Percentiles rank a stretch among this genome's conserved stretches.
Evolutionary conservation across 30 jellyfish, hydroid and myxozoan genomes (phyloP).

Genomic region (Haliclystus octoradiatus): DNA sequence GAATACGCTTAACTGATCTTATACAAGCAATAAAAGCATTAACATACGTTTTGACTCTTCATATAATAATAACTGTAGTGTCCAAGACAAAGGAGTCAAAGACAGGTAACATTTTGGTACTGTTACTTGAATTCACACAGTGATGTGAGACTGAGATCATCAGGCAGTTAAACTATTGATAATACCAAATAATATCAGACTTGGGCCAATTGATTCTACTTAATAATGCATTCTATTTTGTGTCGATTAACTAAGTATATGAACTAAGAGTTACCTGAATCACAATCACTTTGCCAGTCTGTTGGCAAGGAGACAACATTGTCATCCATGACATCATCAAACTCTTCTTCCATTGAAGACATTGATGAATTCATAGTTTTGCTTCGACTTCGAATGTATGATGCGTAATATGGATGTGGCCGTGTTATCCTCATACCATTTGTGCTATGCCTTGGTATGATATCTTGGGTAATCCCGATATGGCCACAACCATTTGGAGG

Average conservation of each 20-base stretch:
- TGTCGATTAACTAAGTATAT: too few species aligned
- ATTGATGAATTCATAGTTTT: conserved; percentile 23
- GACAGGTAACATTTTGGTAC: too few species aligned
- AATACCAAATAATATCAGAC: too few species aligned
- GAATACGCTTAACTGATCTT: too few species aligned
- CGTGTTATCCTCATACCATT: background rate
- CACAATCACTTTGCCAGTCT: conserved; percentile 70
- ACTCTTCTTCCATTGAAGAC: conserved; percentile 69
- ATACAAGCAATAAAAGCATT: too few species aligned
- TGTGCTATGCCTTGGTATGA: background rate
- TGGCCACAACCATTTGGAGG: background rate
- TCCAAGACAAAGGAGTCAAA: too few species aligned
- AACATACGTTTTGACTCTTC: background rate
- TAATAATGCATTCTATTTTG: too few species aligned
- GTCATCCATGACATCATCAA: conserved; percentile 50
- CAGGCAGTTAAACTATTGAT: too few species aligned
- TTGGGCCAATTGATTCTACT: too few species aligned
- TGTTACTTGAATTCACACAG: too few species aligned
- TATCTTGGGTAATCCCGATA: background rate
- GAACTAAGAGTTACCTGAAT: conserved; percentile 77
- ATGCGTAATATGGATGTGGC: conserved; percentile 57
- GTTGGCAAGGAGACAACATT: conserved; percentile 27
- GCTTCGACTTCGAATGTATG: conserved; percentile 39
- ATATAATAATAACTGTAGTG: background rate
- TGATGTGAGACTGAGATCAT: too few species aligned